Base-by-base conservation (phyloP, 2,888 invertebrate genomes). In the Andrena haemorrhoa region DNA sequence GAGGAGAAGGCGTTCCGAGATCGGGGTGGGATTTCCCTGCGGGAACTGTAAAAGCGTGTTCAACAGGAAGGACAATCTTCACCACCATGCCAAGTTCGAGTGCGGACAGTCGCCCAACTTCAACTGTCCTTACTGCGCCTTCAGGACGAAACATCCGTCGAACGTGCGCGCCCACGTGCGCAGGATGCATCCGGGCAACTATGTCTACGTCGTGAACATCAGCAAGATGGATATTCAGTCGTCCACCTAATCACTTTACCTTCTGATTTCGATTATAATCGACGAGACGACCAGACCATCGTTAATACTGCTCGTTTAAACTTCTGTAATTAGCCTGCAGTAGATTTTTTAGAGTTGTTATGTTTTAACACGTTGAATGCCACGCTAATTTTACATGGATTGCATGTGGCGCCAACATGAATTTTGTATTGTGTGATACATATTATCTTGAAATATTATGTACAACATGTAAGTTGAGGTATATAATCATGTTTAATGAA, bases 101-200 rank as follows among this genome's bases (percentile, higher is more conserved):
- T 94, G 94, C 68, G 93, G 93, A 16, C 89, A 88, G 47, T 86
- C 84, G 51, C 93, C 94, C 2, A 88, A 92, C 49, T 94, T 93
- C 75, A 90, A 92, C 64, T 94, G 94, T 78, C 92, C 92, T 0
- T 91, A 92, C 66, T 94, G 94, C 81, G 33, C 47, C 1, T 91
- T 93, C 76, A 88, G 90, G 31, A 90, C 93, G n/a, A 91, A 90
- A 72, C 91, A 93, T 71, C 89, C 91, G 20, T 92, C 91, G 3
- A 92, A 92, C 65, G 91, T 93, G 56, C 90, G 91, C 1, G 91
- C 90, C 0, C 93, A 93, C 78, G 90, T 93, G 7, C 87, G 91
- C 35, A 87, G 91, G 61, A 91, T 87, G 71, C 90, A 93, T 83
- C 89, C 90, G 16, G 86, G 78, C 7, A 47, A 77, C 7, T 29